A percentile compares a stretch with the other conserved stretches of the same genome.
These are phyloP conservation scores for Lethocerus indicus DNA, from an alignment of 1,140 invertebrate species.

Conservation along the genomic window DNA sequence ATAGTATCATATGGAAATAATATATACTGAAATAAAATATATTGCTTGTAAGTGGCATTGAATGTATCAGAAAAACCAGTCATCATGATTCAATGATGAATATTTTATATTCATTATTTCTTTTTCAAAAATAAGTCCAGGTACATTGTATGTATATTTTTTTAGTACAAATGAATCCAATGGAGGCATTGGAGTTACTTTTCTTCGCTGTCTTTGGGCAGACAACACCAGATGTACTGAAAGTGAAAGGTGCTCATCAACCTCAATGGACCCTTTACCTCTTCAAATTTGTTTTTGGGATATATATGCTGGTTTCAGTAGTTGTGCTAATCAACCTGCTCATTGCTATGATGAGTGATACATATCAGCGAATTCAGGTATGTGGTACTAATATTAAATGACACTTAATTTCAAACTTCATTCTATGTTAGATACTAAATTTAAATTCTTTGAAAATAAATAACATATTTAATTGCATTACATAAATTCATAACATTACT, in stretches of 20 bases:
- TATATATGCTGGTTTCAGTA: constrained; percentile 97
- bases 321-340: constrained; percentile 97
- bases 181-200: constrained; percentile 87
- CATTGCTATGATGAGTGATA: constrained; percentile 99
- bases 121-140: too few relatives aligned
- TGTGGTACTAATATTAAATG: neutral
- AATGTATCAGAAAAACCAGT: too few relatives aligned
- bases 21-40: too few relatives aligned
- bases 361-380: constrained; percentile 95
- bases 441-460: neutral
- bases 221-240: constrained; percentile 69
- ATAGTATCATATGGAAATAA: too few relatives aligned
- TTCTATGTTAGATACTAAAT: neutral
- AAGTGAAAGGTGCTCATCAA: constrained; percentile 33
- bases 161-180: constrained; percentile 73
- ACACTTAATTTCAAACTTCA: neutral
- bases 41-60: too few relatives aligned
- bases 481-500: too few relatives aligned
- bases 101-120: too few relatives aligned
- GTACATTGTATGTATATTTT: too few relatives aligned
- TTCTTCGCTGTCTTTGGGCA: constrained; percentile 99
- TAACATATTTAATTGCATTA: neutral
- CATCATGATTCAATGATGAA: too few relatives aligned
- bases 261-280: constrained; percentile 57
- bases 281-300: constrained; percentile 68